Evolutionary conservation across 2,113 vertebrate genomes (phyloP).

Genomic region (Mesocricetus auratus): DNA sequence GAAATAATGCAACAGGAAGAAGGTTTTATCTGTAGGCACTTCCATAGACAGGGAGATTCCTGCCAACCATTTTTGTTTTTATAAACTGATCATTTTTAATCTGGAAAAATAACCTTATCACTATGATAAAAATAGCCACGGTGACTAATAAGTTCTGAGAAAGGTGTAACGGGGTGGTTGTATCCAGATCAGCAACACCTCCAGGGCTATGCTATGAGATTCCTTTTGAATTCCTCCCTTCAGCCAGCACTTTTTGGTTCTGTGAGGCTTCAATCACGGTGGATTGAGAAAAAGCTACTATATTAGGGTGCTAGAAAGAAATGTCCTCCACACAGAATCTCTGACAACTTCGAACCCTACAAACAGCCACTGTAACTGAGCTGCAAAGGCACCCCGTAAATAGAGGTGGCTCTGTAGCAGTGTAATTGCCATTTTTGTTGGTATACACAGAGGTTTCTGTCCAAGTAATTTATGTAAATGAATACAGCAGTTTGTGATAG

Average conservation of each 20-base stretch:
- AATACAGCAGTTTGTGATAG: constrained; percentile 58
- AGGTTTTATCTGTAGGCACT: neutral
- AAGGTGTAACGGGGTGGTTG: neutral
- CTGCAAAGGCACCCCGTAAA: constrained; percentile 36
- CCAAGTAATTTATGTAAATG: constrained; percentile 70
- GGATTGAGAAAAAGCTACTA: constrained; percentile 54
- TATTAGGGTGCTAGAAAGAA: neutral
- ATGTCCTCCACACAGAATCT: neutral
- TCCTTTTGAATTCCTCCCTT: constrained; percentile 55
- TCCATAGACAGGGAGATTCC: neutral
- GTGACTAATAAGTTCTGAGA: constrained; percentile 13
- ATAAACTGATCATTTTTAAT: constrained; percentile 16
- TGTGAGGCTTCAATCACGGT: neutral
- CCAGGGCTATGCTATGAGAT: neutral
- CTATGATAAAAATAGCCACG: neutral
- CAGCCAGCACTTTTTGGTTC: neutral
- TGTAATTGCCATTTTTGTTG: constrained; percentile 44
- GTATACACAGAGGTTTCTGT: constrained; percentile 72
- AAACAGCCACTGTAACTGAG: constrained; percentile 50
- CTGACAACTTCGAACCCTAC: constrained; percentile 15
- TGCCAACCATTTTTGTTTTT: constrained; percentile 45
- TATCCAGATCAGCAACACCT: constrained; percentile 2
- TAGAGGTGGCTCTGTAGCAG: constrained; percentile 64
- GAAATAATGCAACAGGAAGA: neutral
- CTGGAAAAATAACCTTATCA: neutral